Percentiles rank a stretch among this genome's conserved stretches.
Evolutionary conservation across 2,797 vertebrate genomes (phyloP).

Genomic region (Spinus pinus): DNA sequence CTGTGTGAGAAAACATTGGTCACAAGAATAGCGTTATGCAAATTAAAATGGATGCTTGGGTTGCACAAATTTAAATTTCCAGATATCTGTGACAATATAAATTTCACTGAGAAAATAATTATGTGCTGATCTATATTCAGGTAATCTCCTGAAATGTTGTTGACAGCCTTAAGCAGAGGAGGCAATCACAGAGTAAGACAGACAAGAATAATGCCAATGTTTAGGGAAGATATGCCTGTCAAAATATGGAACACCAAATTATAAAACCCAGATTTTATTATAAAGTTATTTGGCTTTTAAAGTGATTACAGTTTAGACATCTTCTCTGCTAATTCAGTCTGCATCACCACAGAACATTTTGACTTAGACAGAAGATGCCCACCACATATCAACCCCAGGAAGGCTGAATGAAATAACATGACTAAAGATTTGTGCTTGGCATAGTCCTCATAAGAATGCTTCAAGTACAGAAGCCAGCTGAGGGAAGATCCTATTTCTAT

Average conservation of each 20-base stretch:
- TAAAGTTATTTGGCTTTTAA: constrained; percentile 7
- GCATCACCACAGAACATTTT: neutral
- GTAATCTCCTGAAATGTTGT: neutral
- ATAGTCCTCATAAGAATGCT: neutral
- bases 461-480: neutral
- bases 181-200: constrained; percentile 1
- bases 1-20: neutral
- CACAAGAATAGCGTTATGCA: neutral
- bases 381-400: neutral
- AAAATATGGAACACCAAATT: neutral
- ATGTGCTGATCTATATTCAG: constrained; percentile 4
- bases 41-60: constrained; percentile 1
- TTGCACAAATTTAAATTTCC: constrained; percentile 1
- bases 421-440: neutral
- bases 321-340: neutral
- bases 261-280: constrained; percentile 10
- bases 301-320: neutral
- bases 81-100: neutral
- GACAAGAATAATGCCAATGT: neutral
- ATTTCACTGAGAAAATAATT: neutral
- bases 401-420: neutral
- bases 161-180: neutral
- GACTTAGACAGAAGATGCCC: neutral
- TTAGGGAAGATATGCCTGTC: neutral
- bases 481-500: neutral